Evolutionary conservation across 1,140 invertebrate genomes (phyloP).

Genomic region (Cydia pomonella): DNA sequence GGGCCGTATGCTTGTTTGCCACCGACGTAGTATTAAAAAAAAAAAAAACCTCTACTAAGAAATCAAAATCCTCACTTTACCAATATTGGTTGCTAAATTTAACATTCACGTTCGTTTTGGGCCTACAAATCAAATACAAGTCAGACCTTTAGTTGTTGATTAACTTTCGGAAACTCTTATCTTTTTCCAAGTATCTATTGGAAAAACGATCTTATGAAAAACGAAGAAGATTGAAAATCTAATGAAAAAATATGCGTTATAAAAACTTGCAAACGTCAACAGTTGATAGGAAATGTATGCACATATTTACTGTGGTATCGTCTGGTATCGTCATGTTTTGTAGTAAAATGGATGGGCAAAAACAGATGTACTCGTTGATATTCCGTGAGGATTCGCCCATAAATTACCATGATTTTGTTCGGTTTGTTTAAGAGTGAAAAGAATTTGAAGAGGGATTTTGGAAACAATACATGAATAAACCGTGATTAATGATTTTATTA

Average conservation of each 20-base stretch:
- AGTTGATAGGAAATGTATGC: conserved; percentile 18
- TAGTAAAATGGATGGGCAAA: conserved; percentile 21
- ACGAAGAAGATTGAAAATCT: not conserved
- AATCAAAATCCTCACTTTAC: not conserved
- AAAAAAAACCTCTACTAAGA: not conserved
- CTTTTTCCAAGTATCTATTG: not conserved
- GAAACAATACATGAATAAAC: not conserved
- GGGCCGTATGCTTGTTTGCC: no score
- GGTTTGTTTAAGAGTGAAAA: not conserved
- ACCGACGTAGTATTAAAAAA: no score
- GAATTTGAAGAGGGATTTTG: not conserved
- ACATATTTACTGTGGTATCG: conserved; percentile 15
- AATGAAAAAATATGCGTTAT: not conserved
- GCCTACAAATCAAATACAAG: conserved; percentile 9
- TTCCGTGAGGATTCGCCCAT: not conserved
- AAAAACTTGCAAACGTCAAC: not conserved
- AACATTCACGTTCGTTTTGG: not conserved
- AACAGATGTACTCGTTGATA: conserved; percentile 26
- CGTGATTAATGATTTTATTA: not conserved
- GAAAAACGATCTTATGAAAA: not conserved
- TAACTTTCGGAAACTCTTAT: not conserved
- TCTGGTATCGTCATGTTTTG: conserved; percentile 13
- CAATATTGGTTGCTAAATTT: conserved; percentile 5
- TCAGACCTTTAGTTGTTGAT: not conserved
- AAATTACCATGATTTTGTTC: conserved; percentile 23